These are phyloP conservation scores for Parambassis ranga DNA, from an alignment of 2,797 vertebrate genomes.

Conservation along the genomic window DNA sequence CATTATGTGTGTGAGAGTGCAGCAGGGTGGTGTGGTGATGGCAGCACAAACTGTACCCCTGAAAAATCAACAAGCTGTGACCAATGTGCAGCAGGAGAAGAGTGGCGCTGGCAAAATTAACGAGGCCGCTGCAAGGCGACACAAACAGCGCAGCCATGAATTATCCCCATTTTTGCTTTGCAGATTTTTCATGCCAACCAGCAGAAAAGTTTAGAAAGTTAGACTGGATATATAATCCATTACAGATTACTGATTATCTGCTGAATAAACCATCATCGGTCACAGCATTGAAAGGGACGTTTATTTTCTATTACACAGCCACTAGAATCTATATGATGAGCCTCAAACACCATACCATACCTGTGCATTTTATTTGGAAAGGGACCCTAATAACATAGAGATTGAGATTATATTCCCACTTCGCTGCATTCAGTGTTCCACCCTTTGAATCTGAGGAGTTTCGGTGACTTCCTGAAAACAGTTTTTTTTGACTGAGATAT, in stretches of 20 bases:
- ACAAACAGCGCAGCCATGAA: constrained; percentile 29
- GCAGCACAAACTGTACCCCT: constrained; percentile 42
- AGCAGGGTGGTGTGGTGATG: constrained; percentile 11
- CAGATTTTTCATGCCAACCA: constrained; percentile 41
- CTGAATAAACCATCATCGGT: constrained; percentile 19
- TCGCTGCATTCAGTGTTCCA: too few species aligned
- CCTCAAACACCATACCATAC: constrained; percentile 1
- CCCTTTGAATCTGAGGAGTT: too few species aligned
- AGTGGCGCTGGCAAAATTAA: constrained; percentile 37
- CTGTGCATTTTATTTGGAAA: background rate
- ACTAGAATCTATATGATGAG: constrained; percentile 7
- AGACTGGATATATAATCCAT: constrained; percentile 39
- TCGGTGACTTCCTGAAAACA: too few species aligned
- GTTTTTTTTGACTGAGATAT: too few species aligned
- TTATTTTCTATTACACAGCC: constrained; percentile 29
- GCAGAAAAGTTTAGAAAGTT: constrained; percentile 43
- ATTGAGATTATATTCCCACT: too few species aligned
- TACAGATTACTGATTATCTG: constrained; percentile 39
- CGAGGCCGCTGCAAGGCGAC: constrained; percentile 15
- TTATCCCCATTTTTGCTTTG: constrained; percentile 21
- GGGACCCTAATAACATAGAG: too few species aligned
- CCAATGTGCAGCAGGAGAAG: constrained; percentile 27
- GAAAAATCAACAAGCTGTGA: constrained; percentile 55
- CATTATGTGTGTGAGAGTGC: constrained; percentile 27
- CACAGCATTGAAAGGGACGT: constrained; percentile 22